Evolutionary conservation across 2,113 vertebrate species (phyloP), one percentile per base, ranked within the genome.

Genomic region (Eonycteris spelaea): DNA sequence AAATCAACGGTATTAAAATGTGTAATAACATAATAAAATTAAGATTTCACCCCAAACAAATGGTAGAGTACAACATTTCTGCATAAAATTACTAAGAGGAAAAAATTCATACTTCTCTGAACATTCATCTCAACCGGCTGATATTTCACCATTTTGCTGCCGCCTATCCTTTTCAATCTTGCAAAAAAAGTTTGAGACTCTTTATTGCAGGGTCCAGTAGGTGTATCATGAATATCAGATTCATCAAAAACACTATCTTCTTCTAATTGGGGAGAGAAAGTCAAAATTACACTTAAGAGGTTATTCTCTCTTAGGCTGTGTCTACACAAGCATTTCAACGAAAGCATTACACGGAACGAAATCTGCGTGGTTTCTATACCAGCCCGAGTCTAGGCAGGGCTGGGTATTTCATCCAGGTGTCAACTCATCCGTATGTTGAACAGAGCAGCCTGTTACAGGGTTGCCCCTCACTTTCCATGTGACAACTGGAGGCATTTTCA

Each of bases 241-340:
- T 99, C 99, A 98, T 99, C 99, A 97, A 99, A 99, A 94, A 99
- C 99, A 97, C 99, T 99, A 98, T 99, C 99, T 98, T 99, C 99
- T 97, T 99, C 99, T 99, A 98, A 98, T 98, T 97, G 96, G 80
- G 95, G 97, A 98, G 98, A 98, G 86, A 98, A 98, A 97, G 97
- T 91, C 83, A 93, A 98, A 96, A 98, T 98, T 98, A 98, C 85
- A 98, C 96, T 97, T 97, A 86, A 91, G 91, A 97, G 90, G 96
- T 70, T 96, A 88, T 67, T 97, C 95, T 97, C 93, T 95, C 97
- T 97, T 97, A 98, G 97, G 97, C 97, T 98, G 97, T 97, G 96
- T 97, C 97, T 97, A 98, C 91, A 98, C 97, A 90, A 97, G 97
- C 86, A 97, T 86, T 95, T 96, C 95, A 93, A 35, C 2, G 40